Conservation (phyloP, 1,140 invertebrate species). For the Berghia stephanieae region DNA sequence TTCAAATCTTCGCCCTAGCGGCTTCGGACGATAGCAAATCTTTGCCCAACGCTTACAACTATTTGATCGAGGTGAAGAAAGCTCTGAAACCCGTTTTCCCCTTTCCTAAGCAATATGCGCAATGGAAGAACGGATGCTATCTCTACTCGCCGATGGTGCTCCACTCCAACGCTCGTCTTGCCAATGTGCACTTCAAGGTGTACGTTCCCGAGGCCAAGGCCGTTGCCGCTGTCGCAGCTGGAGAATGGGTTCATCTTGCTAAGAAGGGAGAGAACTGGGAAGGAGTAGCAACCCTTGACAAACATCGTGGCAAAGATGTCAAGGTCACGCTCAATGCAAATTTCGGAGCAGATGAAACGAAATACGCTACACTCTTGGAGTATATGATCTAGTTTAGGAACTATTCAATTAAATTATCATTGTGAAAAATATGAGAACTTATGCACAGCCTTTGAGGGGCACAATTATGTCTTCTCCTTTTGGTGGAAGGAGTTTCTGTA, state of each 20-base stretch:
- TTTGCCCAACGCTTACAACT: slow-evolving; percentile 64
- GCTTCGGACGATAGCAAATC: slow-evolving; percentile 53
- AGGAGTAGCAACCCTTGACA: slow-evolving; percentile 47
- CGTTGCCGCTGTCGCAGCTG: slow-evolving; percentile 58
- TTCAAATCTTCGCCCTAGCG: slow-evolving; percentile 62
- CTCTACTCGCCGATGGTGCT: slow-evolving; percentile 54
- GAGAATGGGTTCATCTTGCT: slow-evolving; percentile 61
- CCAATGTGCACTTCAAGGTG: slow-evolving; percentile 49
- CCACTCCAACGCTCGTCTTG: slow-evolving; percentile 39
- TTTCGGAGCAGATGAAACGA: slow-evolving; percentile 49
- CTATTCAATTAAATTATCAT: not conserved
- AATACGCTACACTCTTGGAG: slow-evolving; percentile 61
- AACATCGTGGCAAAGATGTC: slow-evolving; percentile 49
- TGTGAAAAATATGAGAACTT: not conserved
- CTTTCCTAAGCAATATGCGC: slow-evolving; percentile 64
- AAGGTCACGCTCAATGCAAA: slow-evolving; percentile 60
- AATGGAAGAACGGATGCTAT: slow-evolving; percentile 66
- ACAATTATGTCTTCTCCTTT: too few relatives aligned
- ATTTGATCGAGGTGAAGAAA: slow-evolving; percentile 50
- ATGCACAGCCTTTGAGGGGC: too few relatives aligned
- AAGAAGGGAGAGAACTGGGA: slow-evolving; percentile 49
- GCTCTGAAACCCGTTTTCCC: slow-evolving; percentile 43
- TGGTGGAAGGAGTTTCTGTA: too few relatives aligned
- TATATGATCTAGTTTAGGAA: slow-evolving; percentile 43
- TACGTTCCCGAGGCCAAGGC: slow-evolving; percentile 56